Evolutionary conservation across 2,113 vertebrate genomes (phyloP).

Genomic region (Acrocephalus kingi): DNA sequence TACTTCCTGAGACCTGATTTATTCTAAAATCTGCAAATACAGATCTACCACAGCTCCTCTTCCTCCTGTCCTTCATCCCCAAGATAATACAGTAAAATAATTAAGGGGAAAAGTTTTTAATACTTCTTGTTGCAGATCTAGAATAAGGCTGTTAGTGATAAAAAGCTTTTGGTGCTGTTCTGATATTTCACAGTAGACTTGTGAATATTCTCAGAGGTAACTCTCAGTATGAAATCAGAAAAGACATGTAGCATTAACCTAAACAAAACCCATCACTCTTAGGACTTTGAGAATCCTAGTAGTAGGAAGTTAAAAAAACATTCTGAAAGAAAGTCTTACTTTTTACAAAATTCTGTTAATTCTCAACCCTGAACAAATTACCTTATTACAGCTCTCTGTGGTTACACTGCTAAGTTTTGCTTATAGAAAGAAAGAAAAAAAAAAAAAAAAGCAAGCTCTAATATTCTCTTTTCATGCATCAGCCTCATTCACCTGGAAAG

Average conservation of each 20-base stretch:
- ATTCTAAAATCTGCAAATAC: not conserved
- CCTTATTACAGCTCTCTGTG: not conserved
- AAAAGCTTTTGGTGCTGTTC: not conserved
- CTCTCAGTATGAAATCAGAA: not conserved
- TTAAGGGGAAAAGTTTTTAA: not conserved
- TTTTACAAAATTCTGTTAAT: not conserved
- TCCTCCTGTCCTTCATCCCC: not conserved
- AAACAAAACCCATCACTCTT: not conserved
- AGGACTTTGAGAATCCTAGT: not conserved
- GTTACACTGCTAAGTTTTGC: not conserved
- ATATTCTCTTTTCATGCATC: not conserved
- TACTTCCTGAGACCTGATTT: not conserved
- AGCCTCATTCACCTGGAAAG: constrained; percentile 50
- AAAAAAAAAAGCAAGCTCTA: not conserved
- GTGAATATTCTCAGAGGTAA: not conserved
- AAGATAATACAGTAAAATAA: not conserved
- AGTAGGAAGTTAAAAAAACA: not conserved
- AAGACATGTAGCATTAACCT: not conserved
- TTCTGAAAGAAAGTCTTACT: not conserved
- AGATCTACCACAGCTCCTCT: not conserved
- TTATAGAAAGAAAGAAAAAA: not conserved
- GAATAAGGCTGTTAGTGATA: not conserved
- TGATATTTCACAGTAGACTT: not conserved
- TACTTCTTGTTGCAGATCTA: not conserved
- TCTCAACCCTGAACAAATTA: not conserved